Conservation (phyloP, 2,113 vertebrate species). For the Phrynosoma blainvillii region DNA sequence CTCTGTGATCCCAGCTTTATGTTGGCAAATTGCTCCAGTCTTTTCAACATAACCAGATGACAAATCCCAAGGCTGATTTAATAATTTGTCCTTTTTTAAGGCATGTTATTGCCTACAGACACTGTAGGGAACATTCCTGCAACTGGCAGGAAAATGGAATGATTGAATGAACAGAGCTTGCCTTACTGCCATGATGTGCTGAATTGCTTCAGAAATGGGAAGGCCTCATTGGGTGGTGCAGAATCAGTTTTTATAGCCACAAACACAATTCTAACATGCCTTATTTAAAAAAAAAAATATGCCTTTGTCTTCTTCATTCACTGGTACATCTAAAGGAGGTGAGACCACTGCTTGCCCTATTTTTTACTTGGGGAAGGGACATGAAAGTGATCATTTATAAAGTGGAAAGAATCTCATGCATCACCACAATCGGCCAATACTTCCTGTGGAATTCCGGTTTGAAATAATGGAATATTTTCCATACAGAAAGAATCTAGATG, state of each 20-base stretch:
- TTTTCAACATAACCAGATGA: conserved; percentile 68
- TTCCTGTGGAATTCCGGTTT: no score
- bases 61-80: conserved; percentile 71
- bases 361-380: not conserved
- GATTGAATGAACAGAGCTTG: conserved; percentile 47
- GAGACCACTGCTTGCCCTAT: not conserved
- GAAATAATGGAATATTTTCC: no score
- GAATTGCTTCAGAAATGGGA: conserved; percentile 36
- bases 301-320: not conserved
- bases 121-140: conserved; percentile 52
- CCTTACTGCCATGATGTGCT: conserved; percentile 9
- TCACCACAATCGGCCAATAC: not conserved
- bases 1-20: conserved; percentile 70
- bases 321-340: not conserved
- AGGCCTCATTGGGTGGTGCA: not conserved
- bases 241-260: not conserved
- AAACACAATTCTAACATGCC: not conserved
- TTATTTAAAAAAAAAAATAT: not conserved
- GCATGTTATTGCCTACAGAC: conserved; percentile 40
- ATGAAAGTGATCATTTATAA: not conserved
- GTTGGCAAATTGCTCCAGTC: conserved; percentile 71
- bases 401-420: not conserved
- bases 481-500: no score
- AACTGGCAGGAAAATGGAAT: conserved; percentile 34
- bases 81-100: conserved; percentile 67